phyloP scores from a whole-genome alignment of 2,888 invertebrate species.

The Dryobota labecula region DNA sequence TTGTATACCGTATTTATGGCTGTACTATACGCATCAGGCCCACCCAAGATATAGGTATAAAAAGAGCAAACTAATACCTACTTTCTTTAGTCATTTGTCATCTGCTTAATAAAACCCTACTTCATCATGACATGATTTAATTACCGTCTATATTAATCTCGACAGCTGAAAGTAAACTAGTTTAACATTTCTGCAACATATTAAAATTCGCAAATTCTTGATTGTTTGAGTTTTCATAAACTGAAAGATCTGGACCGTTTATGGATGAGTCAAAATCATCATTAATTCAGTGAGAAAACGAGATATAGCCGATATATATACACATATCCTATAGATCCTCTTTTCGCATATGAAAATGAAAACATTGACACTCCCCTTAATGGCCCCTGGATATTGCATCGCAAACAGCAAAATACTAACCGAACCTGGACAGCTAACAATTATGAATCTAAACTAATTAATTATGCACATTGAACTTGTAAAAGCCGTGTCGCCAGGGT shows the following conservation, averaged over 20 bases:
- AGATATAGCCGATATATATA: no score
- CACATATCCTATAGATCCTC: neutral
- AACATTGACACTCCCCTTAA: neutral
- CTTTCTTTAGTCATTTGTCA: neutral
- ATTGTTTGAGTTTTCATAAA: neutral
- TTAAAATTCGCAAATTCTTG: neutral
- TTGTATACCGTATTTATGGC: neutral
- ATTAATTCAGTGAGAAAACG: neutral
- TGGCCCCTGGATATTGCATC: no score
- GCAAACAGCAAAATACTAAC: neutral
- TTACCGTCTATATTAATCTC: neutral
- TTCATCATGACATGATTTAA: neutral
- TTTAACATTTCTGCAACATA: neutral
- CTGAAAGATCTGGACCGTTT: neutral
- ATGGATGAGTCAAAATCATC: neutral
- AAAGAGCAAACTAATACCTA: neutral
- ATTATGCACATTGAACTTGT: slow-evolving; percentile 46
- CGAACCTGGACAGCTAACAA: neutral
- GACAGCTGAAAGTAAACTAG: neutral
- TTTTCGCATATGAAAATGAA: no score
- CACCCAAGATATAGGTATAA: neutral
- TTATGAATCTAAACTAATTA: slow-evolving; percentile 11
- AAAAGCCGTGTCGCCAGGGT: slow-evolving; percentile 38
- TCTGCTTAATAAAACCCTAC: neutral
- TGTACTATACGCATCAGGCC: neutral